Conservation (phyloP, 2,888 invertebrate genomes). For the Rhingia rostrata region DNA sequence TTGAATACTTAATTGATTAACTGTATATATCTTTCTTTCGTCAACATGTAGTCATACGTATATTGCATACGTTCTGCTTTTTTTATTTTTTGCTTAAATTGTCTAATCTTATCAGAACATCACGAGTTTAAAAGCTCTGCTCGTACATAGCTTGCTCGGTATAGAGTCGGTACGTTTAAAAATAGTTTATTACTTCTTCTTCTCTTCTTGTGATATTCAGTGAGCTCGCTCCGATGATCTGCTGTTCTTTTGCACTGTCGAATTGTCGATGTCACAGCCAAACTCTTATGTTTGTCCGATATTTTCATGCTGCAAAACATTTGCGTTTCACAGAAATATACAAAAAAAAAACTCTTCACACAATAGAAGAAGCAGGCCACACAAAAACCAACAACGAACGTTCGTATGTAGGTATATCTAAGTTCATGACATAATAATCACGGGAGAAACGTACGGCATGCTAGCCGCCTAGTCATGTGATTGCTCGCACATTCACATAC, state of each 20-base stretch:
- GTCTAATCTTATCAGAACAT: constrained; percentile 72
- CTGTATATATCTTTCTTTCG: constrained; percentile 48
- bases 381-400: constrained; percentile 27
- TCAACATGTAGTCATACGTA: constrained; percentile 9
- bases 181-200: constrained; percentile 65
- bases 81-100: constrained; percentile 45
- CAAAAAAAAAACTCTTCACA: background rate
- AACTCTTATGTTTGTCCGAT: constrained; percentile 55
- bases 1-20: constrained; percentile 65
- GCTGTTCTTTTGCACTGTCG: constrained; percentile 11
- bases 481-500: constrained; percentile 77
- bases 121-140: constrained; percentile 70
- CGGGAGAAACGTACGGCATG: constrained; percentile 81
- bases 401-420: constrained; percentile 40
- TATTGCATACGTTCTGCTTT: background rate
- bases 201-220: constrained; percentile 23
- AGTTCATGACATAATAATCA: constrained; percentile 79
- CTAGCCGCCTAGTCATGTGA: constrained; percentile 83
- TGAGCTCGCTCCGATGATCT: constrained; percentile 5
- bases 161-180: constrained; percentile 55
- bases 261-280: constrained; percentile 41
- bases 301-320: constrained; percentile 18
- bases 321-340: constrained; percentile 1
- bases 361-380: constrained; percentile 7
- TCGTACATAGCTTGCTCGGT: constrained; percentile 10